A percentile compares a stretch with the other conserved stretches of the same genome.
phyloP scores from a whole-genome alignment of 2,888 invertebrate species.

The Galeopsomyia nigrocyanea region DNA sequence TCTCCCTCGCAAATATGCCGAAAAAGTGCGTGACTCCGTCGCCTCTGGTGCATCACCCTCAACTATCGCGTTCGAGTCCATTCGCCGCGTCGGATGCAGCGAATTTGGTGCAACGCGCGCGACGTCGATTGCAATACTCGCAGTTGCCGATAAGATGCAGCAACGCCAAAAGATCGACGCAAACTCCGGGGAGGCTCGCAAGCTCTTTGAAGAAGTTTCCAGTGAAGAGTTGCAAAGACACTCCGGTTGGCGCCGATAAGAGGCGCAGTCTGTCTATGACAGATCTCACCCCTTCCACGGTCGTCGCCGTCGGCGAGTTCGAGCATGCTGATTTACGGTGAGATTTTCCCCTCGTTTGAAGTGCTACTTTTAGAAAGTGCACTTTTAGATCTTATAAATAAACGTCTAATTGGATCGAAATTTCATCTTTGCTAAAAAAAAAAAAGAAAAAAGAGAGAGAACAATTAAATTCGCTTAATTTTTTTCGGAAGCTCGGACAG shows the following conservation, averaged over 20 bases:
- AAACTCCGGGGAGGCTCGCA: conserved; percentile 14
- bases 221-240: conserved; percentile 35
- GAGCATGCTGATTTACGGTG: conserved; percentile 21
- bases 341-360: not conserved
- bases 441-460: too few species aligned
- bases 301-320: not conserved
- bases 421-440: not conserved
- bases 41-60: not conserved
- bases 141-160: conserved; percentile 55
- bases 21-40: conserved; percentile 3
- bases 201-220: conserved; percentile 25
- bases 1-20: not conserved
- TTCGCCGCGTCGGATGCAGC: conserved; percentile 5
- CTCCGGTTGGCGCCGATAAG: conserved; percentile 16
- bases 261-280: conserved; percentile 63
- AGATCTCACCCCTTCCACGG: conserved; percentile 54
- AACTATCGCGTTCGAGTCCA: conserved; percentile 11
- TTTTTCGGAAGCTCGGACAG: conserved; percentile 16
- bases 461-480: not conserved
- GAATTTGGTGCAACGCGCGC: conserved; percentile 52
- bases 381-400: too few species aligned
- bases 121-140: conserved; percentile 53
- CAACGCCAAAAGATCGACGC: not conserved
- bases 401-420: not conserved
- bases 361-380: not conserved